Base-by-base conservation (phyloP, 2,797 vertebrate genomes). In the Sus cebifrons region DNA sequence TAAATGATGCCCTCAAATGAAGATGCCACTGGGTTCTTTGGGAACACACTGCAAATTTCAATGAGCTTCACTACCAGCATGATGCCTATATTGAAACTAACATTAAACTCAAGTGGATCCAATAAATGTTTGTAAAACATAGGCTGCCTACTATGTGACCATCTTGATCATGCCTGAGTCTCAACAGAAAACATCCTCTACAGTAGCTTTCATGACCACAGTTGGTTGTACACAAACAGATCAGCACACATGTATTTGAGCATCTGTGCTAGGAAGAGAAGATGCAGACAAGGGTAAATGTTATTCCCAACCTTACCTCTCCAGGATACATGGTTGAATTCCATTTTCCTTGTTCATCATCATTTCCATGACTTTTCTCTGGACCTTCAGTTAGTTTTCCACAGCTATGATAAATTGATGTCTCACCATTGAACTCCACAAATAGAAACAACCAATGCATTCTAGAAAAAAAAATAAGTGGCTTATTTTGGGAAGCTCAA, bases 11-110 rank as follows among this genome's bases (percentile, higher is more conserved):
- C 96, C 91, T 86, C 62, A 70, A 95, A 91, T 86, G 73, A 96
- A 96, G 81, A 94, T 74, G 81, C 60, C 68, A 89, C 40, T 27
- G n/a, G 81, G 79, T 93, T 96, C 90, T 95, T 87, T 73, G 25
- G 74, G 87, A 96, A 96, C 74, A 93, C 60, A 91, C 88, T 95
- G 95, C 93, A 96, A 97, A 98, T 81, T 96, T 93, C 94, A 97
- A 93, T 95, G 86, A 94, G 74, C 58, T 91, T 96, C 82, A 79
- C 73, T 86, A 44, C 78, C 79, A 92, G 79, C 68, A 13, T 78
- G 77, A 58, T 14, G 21, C 9, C 94, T 78, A 60, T 64, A 89
- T 88, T 78, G 44, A 97, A 95, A 93, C 27, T 86, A 91, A 78
- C 52, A 68, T 10, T 87, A 36, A 94, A 94, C 27, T 84, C 40